Evolutionary conservation across 2,888 invertebrate genomes (phyloP).

Genomic region (Polydrusus pterygomalis): DNA sequence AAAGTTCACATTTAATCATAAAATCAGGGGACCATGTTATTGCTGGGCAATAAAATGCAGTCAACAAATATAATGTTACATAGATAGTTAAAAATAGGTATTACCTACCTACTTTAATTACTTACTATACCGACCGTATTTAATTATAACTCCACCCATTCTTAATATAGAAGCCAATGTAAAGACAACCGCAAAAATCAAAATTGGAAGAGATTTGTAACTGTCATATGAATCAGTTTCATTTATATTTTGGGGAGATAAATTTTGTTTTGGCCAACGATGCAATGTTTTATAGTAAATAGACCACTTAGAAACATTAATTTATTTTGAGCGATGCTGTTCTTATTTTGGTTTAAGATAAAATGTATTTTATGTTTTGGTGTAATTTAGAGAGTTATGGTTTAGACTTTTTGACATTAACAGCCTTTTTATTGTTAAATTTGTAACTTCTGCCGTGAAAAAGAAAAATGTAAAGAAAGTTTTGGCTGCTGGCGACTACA

Average conservation of each 20-base stretch:
- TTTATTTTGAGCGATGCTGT: conserved; percentile 27
- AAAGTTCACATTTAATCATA: too few species aligned
- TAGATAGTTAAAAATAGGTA: not conserved
- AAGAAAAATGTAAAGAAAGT: not conserved
- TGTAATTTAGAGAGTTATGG: not conserved
- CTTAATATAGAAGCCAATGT: conserved; percentile 33
- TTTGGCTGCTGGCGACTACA: not conserved
- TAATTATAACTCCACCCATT: conserved; percentile 25
- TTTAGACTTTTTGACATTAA: too few species aligned
- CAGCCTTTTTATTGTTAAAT: not conserved
- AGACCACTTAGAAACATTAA: conserved; percentile 49
- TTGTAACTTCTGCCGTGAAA: not conserved
- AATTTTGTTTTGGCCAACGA: conserved; percentile 44
- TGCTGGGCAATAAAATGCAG: too few species aligned
- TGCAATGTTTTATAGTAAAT: conserved; percentile 46
- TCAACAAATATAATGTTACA: too few species aligned
- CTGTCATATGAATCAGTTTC: conserved; percentile 45
- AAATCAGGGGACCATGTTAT: too few species aligned
- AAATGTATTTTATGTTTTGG: not conserved
- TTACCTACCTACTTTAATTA: not conserved
- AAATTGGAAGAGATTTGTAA: conserved; percentile 35
- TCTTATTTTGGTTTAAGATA: conserved; percentile 14
- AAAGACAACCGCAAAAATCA: conserved; percentile 16
- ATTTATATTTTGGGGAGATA: conserved; percentile 43
- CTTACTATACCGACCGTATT: not conserved